These are phyloP conservation scores for Catajapyx aquilonaris DNA, from an alignment of 1,140 invertebrate species.

Conservation along the genomic window DNA sequence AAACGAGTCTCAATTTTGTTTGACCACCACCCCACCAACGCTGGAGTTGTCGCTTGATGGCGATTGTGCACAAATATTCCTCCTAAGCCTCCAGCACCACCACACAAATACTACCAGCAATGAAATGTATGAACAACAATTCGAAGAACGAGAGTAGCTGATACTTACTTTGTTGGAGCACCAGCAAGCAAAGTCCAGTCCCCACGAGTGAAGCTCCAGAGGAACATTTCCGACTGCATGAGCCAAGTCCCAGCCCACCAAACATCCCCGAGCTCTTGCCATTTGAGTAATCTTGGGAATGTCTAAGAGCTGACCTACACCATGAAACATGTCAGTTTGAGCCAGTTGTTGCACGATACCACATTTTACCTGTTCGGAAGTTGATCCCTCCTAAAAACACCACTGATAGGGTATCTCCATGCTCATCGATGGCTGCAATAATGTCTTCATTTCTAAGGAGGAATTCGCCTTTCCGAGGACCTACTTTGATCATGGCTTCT, in stretches of 20 bases:
- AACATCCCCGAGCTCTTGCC: conserved; percentile 29
- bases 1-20: conserved; percentile 16
- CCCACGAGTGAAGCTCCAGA: conserved; percentile 34
- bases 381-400: conserved; percentile 35
- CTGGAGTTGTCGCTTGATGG: conserved; percentile 15
- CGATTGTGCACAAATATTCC: conserved; percentile 27
- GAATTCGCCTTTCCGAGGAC: conserved; percentile 29
- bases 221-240: conserved; percentile 38
- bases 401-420: conserved; percentile 31
- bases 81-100: conserved; percentile 31
- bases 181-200: conserved; percentile 42
- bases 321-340: conserved; percentile 1
- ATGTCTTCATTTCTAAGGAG: conserved; percentile 30
- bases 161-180: conserved; percentile 37
- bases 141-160: too few relatives aligned
- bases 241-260: conserved; percentile 39
- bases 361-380: conserved; percentile 37
- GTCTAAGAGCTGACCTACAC: conserved; percentile 30
- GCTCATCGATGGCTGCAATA: conserved; percentile 24
- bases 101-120: conserved; percentile 29
- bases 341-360: conserved; percentile 2
- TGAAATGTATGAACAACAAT: too few relatives aligned
- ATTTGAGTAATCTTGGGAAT: conserved; percentile 28
- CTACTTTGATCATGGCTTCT: conserved; percentile 24
- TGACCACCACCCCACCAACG: conserved; percentile 23